Conservation (phyloP, 2,797 vertebrate genomes). For the Potorous gilbertii region DNA sequence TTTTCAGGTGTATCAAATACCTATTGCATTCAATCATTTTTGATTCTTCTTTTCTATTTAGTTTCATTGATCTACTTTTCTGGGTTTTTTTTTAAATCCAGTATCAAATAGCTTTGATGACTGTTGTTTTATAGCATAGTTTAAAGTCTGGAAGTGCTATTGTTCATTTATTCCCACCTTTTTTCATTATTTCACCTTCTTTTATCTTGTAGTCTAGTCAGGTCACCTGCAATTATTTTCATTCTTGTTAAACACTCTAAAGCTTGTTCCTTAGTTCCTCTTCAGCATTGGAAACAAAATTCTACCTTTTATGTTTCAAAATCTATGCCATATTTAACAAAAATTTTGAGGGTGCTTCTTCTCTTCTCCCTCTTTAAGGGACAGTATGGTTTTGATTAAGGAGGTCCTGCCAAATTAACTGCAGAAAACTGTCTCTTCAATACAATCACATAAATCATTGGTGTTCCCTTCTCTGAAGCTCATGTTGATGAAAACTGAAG, state of each 20-base stretch:
- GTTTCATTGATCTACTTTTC: not conserved
- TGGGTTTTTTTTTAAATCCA: not conserved
- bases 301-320: not conserved
- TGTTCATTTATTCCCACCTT: not conserved
- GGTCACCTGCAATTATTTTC: not conserved
- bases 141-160: not conserved
- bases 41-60: not conserved
- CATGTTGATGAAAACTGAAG: not conserved
- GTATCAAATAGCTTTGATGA: not conserved
- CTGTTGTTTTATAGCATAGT: not conserved
- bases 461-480: not conserved
- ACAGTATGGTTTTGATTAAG: not conserved
- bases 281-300: not conserved
- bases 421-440: not conserved
- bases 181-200: not conserved
- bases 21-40: not conserved
- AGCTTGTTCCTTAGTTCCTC: not conserved
- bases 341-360: not conserved
- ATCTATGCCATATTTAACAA: not conserved
- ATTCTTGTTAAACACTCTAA: not conserved
- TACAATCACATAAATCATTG: not conserved
- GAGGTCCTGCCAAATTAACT: not conserved
- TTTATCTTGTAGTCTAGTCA: not conserved
- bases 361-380: not conserved
- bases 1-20: not conserved